phyloP scores from a whole-genome alignment of 2,113 vertebrate species.

The Leptodactylus fuscus region DNA sequence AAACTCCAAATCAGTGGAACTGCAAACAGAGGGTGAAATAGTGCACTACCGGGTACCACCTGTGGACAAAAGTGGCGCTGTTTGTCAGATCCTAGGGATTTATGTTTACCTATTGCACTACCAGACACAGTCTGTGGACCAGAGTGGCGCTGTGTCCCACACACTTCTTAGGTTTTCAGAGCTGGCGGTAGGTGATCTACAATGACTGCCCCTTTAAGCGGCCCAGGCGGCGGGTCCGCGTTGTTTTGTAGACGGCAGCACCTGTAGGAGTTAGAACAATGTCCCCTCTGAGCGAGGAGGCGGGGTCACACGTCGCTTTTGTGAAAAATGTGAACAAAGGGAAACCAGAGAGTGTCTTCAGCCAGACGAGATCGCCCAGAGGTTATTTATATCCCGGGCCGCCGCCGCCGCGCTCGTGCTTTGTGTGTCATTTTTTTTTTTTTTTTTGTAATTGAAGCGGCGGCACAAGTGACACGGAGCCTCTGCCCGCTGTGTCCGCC shows the following conservation, averaged over 20 bases:
- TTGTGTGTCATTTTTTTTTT: not conserved
- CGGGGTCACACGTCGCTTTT: not conserved
- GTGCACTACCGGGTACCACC: no score
- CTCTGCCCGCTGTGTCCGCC: no score
- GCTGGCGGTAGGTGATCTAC: no score
- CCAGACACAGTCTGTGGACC: not conserved
- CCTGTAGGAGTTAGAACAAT: conserved; percentile 58
- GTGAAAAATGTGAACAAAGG: conserved; percentile 29
- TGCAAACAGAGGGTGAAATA: no score
- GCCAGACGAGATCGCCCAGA: not conserved
- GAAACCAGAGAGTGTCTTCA: conserved; percentile 12
- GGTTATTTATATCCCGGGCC: conserved; percentile 23
- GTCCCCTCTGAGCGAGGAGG: conserved; percentile 17
- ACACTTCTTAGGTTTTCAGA: not conserved
- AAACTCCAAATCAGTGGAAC: no score
- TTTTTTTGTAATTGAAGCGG: not conserved
- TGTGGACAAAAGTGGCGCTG: no score
- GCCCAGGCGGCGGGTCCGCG: no score
- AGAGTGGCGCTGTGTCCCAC: not conserved
- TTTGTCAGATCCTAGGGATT: no score
- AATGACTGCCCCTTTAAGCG: not conserved
- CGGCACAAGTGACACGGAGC: not conserved
- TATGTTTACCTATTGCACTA: not conserved
- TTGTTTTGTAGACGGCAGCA: not conserved
- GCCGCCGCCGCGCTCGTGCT: not conserved